Percentiles rank a stretch among this genome's conserved stretches.
Evolutionary conservation across 2,888 invertebrate genomes (phyloP).

Genomic region (Autographa gamma): DNA sequence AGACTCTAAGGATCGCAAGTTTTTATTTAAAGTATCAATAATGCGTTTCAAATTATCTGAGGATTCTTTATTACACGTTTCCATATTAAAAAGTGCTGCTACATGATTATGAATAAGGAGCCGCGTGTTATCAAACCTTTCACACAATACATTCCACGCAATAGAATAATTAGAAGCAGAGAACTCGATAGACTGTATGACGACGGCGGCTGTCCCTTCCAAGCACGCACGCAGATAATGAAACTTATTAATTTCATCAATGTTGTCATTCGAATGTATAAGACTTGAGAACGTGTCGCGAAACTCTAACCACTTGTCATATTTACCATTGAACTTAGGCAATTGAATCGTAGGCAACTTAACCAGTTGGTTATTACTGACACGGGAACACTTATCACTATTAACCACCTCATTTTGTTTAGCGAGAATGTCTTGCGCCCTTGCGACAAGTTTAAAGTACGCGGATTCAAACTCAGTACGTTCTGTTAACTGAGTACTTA

Average conservation of each 20-base stretch:
- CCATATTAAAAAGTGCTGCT: background rate
- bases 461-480: background rate
- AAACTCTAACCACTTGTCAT: conserved; percentile 56
- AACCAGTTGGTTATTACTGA: background rate
- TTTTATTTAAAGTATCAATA: background rate
- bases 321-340: conserved; percentile 49
- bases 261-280: conserved; percentile 51
- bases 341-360: conserved; percentile 45
- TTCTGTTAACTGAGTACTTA: background rate
- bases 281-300: conserved; percentile 48
- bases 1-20: background rate
- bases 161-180: conserved; percentile 9
- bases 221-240: conserved; percentile 54
- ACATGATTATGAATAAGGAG: background rate
- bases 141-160: conserved; percentile 7
- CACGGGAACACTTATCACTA: background rate
- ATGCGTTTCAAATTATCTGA: background rate
- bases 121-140: background rate
- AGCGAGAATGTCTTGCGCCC: background rate
- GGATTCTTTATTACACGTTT: background rate
- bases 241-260: conserved; percentile 53
- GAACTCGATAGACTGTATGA: conserved; percentile 11
- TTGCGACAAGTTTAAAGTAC: background rate
- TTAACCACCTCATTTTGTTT: background rate
- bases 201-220: conserved; percentile 45